Evolutionary conservation across 2,113 vertebrate genomes (phyloP), one percentile per base, ranked within the genome.

Genomic region (Arothron firmamentum): DNA sequence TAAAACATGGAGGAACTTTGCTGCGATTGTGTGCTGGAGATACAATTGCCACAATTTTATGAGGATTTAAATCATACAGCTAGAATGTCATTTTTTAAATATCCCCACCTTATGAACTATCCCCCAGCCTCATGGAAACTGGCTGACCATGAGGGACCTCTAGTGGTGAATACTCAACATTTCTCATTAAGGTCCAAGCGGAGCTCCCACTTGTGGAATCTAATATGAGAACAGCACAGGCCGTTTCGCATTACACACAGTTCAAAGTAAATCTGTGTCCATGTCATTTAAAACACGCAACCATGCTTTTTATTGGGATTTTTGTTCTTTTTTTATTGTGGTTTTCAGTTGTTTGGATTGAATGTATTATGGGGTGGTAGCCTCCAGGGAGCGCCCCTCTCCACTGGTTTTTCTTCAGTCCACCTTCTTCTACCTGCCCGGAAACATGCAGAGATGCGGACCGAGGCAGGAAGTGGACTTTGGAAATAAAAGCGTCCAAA

Each of bases 311-410:
- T 7, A 28, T 28, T 28, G 6, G 3, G 25, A 28, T 28, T 45
- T 12, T 45, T 45, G 2, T 15, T 45, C 15, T 45, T 16, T 45
- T 45, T 45, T 15, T 45, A 45, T 45, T 17, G 13, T 6, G n/a
- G 4, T 47, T 47, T 47, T 17, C 9, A 17, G 6, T 7, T 17
- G 2, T 15, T 47, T 16, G 21, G 57, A 41, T 13, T 31, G 20
- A 31, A 34, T 52, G 53, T 52, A 41, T 58, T 41, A 5, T 17
- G 20, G 10, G 34, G 31, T 10, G 43, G 2, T 56, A 60, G 53
- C 87, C 87, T 85, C 67, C 70, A 89, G 87, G 81, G 81, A 76
- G 84, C 81, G 81, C 85, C 67, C 42, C 53, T 64, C 50, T 68
- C 59, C 65, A 42, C 34, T 38, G 50, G 16, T 11, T 41, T 16